Base-by-base conservation (phyloP, 2,113 vertebrate species). In the Ciconia stormi region DNA sequence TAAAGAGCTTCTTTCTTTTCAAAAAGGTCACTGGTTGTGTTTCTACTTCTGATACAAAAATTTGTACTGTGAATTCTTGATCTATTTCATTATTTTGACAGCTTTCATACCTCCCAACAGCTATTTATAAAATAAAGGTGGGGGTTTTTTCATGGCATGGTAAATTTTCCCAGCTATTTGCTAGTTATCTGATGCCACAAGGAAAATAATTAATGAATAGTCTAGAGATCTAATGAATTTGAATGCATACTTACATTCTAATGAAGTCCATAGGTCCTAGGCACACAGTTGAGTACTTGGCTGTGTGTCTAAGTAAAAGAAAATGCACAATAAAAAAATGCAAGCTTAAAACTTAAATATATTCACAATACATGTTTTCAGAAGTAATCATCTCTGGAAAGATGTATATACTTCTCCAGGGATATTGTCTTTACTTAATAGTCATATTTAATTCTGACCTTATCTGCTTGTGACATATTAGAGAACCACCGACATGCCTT, bases 51-150 rank as follows among this genome's bases (percentile, higher is more conserved):
- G 56, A 71, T 63, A 79, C 11, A 78, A 74, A 86, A 78, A 17
- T 71, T 50, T 44, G 20, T 46, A 13, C 52, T 52, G 52, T 52
- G 53, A 89, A 72, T 87, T 89, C 86, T 71, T 82, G 38, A 90
- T 80, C 59, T 23, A 10, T 82, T 89, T 90, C 82, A 88, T 88
- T 95, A 88, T 87, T 93, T 90, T 94, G 87, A 80, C 53, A 90
- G 65, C 61, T 95, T 95, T 90, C 52, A 10, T 61, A 49, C 30
- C 13, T 84, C 61, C 16, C 1, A 3, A 58, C 50, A 65, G 52
- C 65, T 82, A 18, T 89, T 96, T 63, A 71, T 46, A 96, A 91
- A 93, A 79, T 36, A 84, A 84, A 91, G 56, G 32, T 32, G 16
- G 6, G 10, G 0, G 0, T 13, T 63, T 65, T 66, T 81, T 61